Percentiles rank a stretch among this genome's conserved stretches.
Conservation (phyloP, 2,888 invertebrate genomes). For the Caenorhabditis zanzibari region DNA sequence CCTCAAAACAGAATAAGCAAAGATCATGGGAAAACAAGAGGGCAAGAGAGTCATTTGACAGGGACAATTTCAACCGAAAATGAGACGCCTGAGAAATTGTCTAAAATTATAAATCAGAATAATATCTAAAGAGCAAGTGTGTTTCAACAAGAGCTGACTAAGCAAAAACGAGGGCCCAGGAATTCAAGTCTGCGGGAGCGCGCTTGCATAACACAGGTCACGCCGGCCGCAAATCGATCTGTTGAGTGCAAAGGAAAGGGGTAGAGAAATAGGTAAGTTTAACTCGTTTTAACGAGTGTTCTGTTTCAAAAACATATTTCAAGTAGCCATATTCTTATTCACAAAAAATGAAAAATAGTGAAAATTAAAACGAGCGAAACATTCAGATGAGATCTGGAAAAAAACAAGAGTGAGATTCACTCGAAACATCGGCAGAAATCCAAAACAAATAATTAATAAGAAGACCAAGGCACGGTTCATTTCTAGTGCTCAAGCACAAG, state of each 20-base stretch:
- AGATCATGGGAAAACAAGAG: neutral
- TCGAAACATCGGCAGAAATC: slow-evolving; percentile 18
- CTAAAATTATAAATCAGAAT: neutral
- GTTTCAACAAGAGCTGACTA: slow-evolving; percentile 36
- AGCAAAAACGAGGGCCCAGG: slow-evolving; percentile 9
- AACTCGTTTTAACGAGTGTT: slow-evolving; percentile 12
- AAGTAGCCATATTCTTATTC: slow-evolving; percentile 11
- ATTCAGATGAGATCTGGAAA: slow-evolving; percentile 28
- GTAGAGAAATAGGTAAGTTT: neutral
- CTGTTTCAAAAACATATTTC: neutral
- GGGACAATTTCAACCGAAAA: too few relatives aligned
- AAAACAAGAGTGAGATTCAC: neutral
- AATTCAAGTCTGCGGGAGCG: slow-evolving; percentile 25
- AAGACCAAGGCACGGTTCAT: neutral
- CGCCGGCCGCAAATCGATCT: slow-evolving; percentile 30
- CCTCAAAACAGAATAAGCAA: neutral
- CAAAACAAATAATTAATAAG: slow-evolving; percentile 5
- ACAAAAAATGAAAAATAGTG: slow-evolving; percentile 18
- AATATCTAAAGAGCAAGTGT: neutral
- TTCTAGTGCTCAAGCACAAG: slow-evolving; percentile 5
- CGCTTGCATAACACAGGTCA: slow-evolving; percentile 42
- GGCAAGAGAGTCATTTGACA: neutral
- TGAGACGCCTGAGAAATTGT: too few relatives aligned
- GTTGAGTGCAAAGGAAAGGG: neutral
- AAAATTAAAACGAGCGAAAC: neutral